These are phyloP conservation scores for Addax nasomaculatus DNA, from an alignment of 2,113 vertebrate species.

Conservation along the genomic window DNA sequence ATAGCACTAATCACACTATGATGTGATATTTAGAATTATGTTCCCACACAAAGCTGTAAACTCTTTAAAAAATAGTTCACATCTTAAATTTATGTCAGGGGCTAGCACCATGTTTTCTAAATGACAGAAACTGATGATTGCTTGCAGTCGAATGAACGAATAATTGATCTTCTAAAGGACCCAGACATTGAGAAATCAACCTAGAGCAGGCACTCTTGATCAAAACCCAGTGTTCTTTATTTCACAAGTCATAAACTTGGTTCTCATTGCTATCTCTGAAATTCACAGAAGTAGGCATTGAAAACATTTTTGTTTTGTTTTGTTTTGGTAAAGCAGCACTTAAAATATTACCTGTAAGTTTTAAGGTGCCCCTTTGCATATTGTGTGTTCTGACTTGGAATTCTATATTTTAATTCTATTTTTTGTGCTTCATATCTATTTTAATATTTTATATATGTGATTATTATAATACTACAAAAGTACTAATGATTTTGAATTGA, in stretches of 20 bases:
- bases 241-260: not conserved
- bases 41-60: not conserved
- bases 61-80: not conserved
- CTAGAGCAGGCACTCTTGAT: not conserved
- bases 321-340: not conserved
- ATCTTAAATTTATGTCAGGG: not conserved
- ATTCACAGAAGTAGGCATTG: not conserved
- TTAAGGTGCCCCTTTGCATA: not conserved
- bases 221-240: not conserved
- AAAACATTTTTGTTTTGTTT: not conserved
- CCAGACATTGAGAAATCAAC: not conserved
- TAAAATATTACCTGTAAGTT: not conserved
- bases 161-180: not conserved
- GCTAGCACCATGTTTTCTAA: not conserved
- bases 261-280: not conserved
- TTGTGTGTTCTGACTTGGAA: not conserved
- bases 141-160: not conserved
- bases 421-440: not conserved
- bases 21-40: not conserved
- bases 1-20: not conserved
- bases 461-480: not conserved
- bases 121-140: not conserved
- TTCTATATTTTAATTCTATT: not conserved
- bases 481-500: not conserved
- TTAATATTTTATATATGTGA: not conserved